Percentiles rank a stretch among this genome's conserved stretches.
These are phyloP conservation scores for Ypsolopha scabrella DNA, from an alignment of 2,888 invertebrate genomes.

Conservation along the genomic window DNA sequence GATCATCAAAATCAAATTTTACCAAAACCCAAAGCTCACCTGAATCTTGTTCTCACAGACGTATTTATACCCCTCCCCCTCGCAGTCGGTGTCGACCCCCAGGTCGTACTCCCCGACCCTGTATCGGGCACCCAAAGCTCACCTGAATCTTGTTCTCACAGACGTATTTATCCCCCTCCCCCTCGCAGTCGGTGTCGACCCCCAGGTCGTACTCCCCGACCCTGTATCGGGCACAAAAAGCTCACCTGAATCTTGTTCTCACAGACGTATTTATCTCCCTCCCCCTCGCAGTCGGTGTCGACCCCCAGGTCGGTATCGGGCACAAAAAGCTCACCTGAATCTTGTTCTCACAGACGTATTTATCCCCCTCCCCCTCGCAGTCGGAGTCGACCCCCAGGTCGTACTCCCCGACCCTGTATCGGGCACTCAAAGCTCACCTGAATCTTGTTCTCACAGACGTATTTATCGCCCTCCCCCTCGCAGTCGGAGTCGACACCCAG, in stretches of 20 bases:
- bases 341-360: conserved; percentile 8
- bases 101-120: conserved; percentile 47
- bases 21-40: too few relatives aligned
- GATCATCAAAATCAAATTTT: too few relatives aligned
- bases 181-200: conserved; percentile 28
- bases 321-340: too few relatives aligned
- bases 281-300: conserved; percentile 28
- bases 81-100: conserved; percentile 27
- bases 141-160: conserved; percentile 12
- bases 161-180: conserved; percentile 4
- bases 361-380: conserved; percentile 19
- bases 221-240: conserved; percentile 29
- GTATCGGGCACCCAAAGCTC: conserved; percentile 12
- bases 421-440: too few relatives aligned
- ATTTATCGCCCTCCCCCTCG: too few relatives aligned
- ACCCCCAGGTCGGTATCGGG: too few relatives aligned
- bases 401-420: conserved; percentile 49
- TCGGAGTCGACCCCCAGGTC: conserved; percentile 25
- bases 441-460: too few relatives aligned
- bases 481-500: conserved; percentile 29
- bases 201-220: conserved; percentile 42
- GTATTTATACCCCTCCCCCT: conserved; percentile 6
- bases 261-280: conserved; percentile 7
- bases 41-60: too few relatives aligned
- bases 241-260: conserved; percentile 10